A percentile compares a stretch with the other conserved stretches of the same genome.
Conservation (phyloP, 1,140 invertebrate genomes). For the Drosophila dunni region DNA sequence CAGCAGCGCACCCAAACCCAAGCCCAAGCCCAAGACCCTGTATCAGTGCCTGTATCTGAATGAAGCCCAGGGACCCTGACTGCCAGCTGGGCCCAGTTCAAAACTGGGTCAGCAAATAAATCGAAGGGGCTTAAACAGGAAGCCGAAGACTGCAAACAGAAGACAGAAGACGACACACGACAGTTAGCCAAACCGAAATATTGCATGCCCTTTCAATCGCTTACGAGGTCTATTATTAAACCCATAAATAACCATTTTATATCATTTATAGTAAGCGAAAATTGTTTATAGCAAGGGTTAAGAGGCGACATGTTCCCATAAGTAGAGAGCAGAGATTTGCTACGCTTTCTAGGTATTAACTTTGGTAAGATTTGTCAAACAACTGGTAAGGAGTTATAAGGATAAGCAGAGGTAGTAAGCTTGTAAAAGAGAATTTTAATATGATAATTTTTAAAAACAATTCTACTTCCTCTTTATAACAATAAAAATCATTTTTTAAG, state of each 20-base stretch:
- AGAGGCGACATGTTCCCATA: neutral
- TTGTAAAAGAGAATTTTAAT: neutral
- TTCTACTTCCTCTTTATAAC: too few relatives aligned
- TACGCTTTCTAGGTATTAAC: neutral
- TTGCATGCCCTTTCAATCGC: conserved; percentile 39
- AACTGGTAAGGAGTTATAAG: neutral
- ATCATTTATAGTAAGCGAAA: conserved; percentile 2
- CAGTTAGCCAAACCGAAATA: conserved; percentile 31
- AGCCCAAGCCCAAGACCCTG: neutral
- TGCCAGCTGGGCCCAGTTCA: conserved; percentile 36
- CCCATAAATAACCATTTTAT: neutral
- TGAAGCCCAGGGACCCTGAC: neutral
- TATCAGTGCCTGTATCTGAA: neutral
- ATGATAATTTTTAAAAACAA: neutral
- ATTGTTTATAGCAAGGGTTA: neutral
- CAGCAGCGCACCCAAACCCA: neutral
- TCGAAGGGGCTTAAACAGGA: conserved; percentile 65
- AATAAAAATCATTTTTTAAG: too few relatives aligned
- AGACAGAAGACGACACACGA: conserved; percentile 1
- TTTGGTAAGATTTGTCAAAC: neutral
- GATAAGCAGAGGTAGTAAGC: neutral
- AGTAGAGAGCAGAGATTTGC: neutral
- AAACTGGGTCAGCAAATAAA: conserved; percentile 81
- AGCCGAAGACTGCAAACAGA: conserved; percentile 1
- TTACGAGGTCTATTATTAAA: conserved; percentile 5